Conservation (phyloP, 2,797 vertebrate species). For the Eupleurogrammus muticus region DNA sequence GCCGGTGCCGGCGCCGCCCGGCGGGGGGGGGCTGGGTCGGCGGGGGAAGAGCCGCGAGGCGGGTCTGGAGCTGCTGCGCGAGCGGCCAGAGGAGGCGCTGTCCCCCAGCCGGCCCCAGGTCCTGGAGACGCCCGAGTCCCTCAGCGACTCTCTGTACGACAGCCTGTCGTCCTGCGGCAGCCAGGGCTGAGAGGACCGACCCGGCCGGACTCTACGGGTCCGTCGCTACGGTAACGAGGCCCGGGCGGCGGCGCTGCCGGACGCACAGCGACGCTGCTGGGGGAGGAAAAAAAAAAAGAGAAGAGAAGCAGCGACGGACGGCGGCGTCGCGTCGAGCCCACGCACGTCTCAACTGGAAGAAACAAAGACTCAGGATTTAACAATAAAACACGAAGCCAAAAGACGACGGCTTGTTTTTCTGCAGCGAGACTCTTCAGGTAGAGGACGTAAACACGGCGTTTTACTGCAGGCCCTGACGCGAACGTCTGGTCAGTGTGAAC, state of each 20-base stretch:
- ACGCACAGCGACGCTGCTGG: too few relatives aligned
- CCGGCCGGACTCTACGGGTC: too few relatives aligned
- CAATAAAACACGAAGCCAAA: constrained; percentile 74
- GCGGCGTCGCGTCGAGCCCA: too few relatives aligned
- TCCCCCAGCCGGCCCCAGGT: constrained; percentile 87
- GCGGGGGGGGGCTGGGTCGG: constrained; percentile 67
- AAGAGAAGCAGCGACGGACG: constrained; percentile 10
- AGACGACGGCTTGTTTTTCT: too few relatives aligned
- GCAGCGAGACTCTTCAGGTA: too few relatives aligned
- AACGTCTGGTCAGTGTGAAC: too few relatives aligned
- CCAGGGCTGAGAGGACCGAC: constrained; percentile 88
- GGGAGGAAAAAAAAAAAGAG: too few relatives aligned
- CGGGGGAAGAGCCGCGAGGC: constrained; percentile 85
- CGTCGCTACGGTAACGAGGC: too few relatives aligned
- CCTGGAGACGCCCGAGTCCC: constrained; percentile 93
- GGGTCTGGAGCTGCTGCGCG: constrained; percentile 86
- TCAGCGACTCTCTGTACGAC: constrained; percentile 97
- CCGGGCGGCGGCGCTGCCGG: too few relatives aligned
- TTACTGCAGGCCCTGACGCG: too few relatives aligned
- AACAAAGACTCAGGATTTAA: constrained; percentile 74
- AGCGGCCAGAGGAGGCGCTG: constrained; percentile 84
- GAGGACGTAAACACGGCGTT: too few relatives aligned
- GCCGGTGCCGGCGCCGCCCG: constrained; percentile 76
- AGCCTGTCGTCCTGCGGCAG: constrained; percentile 96
- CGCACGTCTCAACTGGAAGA: constrained; percentile 76